Evolutionary conservation across 2,888 invertebrate species (phyloP).

Genomic region (Eumerus sabulonum): DNA sequence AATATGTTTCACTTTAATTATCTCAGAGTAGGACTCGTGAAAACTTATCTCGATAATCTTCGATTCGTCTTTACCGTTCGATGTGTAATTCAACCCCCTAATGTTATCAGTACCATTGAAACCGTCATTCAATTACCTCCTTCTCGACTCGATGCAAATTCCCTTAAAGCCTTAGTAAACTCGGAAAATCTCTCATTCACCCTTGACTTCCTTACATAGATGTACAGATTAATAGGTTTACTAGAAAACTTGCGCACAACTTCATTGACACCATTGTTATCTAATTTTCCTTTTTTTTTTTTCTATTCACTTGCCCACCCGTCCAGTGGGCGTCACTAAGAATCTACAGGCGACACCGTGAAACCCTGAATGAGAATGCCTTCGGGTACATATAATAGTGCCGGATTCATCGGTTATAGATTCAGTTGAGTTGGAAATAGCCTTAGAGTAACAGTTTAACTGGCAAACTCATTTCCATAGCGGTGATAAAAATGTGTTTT

Average conservation of each 20-base stretch:
- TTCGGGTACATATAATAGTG: conserved; percentile 21
- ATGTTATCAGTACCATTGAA: no score
- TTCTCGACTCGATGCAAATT: no score
- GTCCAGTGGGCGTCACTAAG: conserved; percentile 17
- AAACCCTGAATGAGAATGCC: conserved; percentile 6
- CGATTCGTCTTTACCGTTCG: no score
- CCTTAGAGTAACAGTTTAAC: conserved; percentile 31
- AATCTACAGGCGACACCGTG: conserved; percentile 3
- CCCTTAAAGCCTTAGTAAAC: no score
- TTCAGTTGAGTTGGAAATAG: conserved; percentile 51
- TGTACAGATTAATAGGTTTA: conserved; percentile 9
- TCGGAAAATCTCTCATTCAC: neutral
- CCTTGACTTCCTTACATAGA: neutral
- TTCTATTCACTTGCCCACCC: neutral
- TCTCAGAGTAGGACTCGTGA: no score
- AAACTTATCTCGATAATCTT: no score
- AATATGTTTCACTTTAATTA: no score
- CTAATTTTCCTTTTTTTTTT: neutral
- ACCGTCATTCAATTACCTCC: no score
- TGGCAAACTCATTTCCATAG: conserved; percentile 9
- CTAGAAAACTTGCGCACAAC: conserved; percentile 57
- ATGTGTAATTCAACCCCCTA: no score
- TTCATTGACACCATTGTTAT: conserved; percentile 27
- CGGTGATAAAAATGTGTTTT: conserved; percentile 28
- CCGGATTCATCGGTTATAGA: conserved; percentile 12